Conservation (phyloP, 2,888 invertebrate genomes). For the Melanargia galathea region DNA sequence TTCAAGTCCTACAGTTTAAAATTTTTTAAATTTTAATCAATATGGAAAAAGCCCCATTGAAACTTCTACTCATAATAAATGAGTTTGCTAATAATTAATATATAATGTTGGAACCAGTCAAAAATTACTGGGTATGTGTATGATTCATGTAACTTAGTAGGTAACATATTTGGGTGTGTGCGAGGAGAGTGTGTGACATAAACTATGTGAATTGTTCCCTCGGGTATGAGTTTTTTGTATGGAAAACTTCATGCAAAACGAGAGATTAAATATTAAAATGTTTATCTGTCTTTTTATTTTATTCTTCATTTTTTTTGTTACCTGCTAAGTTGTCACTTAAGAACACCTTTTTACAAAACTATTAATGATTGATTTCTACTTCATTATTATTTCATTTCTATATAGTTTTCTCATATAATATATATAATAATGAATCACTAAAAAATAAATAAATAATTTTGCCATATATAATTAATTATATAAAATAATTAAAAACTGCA, state of each 20-base stretch:
- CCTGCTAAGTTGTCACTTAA: slow-evolving; percentile 32
- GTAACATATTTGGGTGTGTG: slow-evolving; percentile 44
- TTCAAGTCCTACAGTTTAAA: too few relatives aligned
- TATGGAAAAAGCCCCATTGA: too few relatives aligned
- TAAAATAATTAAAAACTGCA: too few relatives aligned
- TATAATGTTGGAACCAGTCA: not conserved
- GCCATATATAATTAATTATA: too few relatives aligned
- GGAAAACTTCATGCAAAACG: slow-evolving; percentile 68
- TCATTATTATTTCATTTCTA: too few relatives aligned
- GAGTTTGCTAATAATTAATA: not conserved
- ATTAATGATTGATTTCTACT: not conserved
- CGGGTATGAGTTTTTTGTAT: slow-evolving; percentile 68
- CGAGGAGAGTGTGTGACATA: slow-evolving; percentile 34
- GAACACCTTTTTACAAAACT: not conserved
- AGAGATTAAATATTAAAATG: slow-evolving; percentile 69
- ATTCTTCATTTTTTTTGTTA: slow-evolving; percentile 37
- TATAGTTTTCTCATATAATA: too few relatives aligned
- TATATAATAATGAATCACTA: too few relatives aligned
- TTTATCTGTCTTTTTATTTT: slow-evolving; percentile 53
- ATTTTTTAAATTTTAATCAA: too few relatives aligned
- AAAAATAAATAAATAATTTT: too few relatives aligned
- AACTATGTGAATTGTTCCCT: slow-evolving; percentile 46
- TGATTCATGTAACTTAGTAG: slow-evolving; percentile 44
- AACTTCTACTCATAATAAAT: not conserved
- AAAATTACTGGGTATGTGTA: slow-evolving; percentile 7